Evolutionary conservation across 2,888 invertebrate species (phyloP).

Genomic region (Geotrupes spiniger): DNA sequence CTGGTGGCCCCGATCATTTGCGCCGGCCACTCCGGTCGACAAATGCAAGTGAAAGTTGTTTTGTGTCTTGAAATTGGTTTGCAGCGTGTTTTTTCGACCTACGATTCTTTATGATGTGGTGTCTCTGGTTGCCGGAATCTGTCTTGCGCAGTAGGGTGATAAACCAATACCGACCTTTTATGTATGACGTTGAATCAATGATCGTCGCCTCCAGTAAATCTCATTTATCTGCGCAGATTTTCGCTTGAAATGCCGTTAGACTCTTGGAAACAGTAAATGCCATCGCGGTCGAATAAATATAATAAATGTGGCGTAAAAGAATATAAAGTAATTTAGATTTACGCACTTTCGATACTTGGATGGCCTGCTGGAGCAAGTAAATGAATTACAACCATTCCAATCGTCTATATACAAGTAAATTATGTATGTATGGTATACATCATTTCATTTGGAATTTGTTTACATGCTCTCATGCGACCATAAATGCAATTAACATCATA

Average conservation of each 20-base stretch:
- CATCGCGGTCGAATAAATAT: too few relatives aligned
- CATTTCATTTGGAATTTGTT: too few relatives aligned
- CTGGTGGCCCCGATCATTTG: constrained; percentile 3
- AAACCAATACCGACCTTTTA: constrained; percentile 2
- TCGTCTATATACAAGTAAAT: too few relatives aligned
- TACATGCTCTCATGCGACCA: too few relatives aligned
- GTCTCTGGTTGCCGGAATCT: constrained; percentile 27
- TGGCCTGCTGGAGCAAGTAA: too few relatives aligned
- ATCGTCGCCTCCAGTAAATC: constrained; percentile 27
- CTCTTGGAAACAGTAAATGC: too few relatives aligned
- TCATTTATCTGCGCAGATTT: constrained; percentile 25
- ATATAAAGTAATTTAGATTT: too few relatives aligned
- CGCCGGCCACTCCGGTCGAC: constrained; percentile 4
- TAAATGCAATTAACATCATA: too few relatives aligned
- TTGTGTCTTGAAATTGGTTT: constrained; percentile 10
- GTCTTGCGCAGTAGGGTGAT: constrained; percentile 15
- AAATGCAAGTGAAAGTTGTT: constrained; percentile 31
- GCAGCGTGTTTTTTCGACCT: not conserved
- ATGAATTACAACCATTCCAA: too few relatives aligned
- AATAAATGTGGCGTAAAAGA: too few relatives aligned
- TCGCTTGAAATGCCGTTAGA: constrained; percentile 18
- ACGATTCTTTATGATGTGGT: constrained; percentile 21
- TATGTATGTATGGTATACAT: too few relatives aligned
- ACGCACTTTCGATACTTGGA: too few relatives aligned
- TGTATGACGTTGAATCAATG: constrained; percentile 26